phyloP scores from a whole-genome alignment of 2,888 invertebrate species.

The Hemithea aestivaria region DNA sequence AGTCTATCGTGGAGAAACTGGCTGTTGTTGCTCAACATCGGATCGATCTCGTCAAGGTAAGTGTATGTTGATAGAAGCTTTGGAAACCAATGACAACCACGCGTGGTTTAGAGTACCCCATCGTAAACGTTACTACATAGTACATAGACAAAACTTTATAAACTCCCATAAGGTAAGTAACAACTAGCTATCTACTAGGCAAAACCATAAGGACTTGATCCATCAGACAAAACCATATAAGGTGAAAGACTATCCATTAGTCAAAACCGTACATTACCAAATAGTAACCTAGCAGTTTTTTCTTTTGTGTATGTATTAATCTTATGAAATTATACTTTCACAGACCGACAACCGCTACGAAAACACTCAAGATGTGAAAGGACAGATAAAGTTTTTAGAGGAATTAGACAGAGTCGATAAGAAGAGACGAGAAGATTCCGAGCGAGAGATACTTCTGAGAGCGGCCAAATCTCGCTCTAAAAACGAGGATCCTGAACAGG shows the following conservation, averaged over 20 bases:
- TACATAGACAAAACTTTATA: too few relatives aligned
- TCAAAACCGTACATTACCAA: too few relatives aligned
- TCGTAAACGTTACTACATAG: too few relatives aligned
- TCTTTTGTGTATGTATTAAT: too few relatives aligned
- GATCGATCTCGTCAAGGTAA: conserved; percentile 91
- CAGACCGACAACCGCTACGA: conserved; percentile 93
- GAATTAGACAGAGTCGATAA: conserved; percentile 96
- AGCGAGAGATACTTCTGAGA: conserved; percentile 93
- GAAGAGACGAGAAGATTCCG: conserved; percentile 96
- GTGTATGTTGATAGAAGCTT: not conserved
- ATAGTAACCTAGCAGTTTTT: too few relatives aligned
- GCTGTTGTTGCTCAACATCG: conserved; percentile 96
- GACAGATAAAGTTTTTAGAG: conserved; percentile 97
- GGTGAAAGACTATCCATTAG: too few relatives aligned
- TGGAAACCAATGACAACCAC: too few relatives aligned
- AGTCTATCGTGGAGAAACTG: conserved; percentile 93
- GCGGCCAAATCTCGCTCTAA: conserved; percentile 98
- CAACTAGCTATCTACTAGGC: too few relatives aligned
- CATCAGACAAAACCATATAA: too few relatives aligned
- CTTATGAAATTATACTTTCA: conserved; percentile 5
- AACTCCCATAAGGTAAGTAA: too few relatives aligned
- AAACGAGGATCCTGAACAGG: conserved; percentile 98
- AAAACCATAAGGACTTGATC: too few relatives aligned
- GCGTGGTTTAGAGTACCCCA: too few relatives aligned
- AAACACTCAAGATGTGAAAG: conserved; percentile 89